Evolutionary conservation across 2,888 invertebrate genomes (phyloP), one percentile per base, ranked within the genome.

Genomic region (Hemaris fuciformis): DNA sequence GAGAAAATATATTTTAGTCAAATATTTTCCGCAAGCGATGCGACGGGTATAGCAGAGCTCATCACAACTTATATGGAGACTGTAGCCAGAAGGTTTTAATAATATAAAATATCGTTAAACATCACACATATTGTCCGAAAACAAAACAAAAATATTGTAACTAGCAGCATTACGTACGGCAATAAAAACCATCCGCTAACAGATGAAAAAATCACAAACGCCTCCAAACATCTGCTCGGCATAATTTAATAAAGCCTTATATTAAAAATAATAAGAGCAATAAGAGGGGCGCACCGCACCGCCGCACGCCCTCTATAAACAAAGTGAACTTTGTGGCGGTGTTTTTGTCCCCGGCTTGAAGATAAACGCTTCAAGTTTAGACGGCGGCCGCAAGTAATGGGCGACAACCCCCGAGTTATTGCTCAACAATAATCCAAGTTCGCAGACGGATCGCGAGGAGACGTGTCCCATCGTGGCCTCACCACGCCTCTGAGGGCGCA

Each of bases 361-460:
- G 64, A 65, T 57, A 64, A 66, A 69, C 61, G 67, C 20, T 42
- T 56, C 53, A 68, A 67, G 66, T 67, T 70, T 59, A 61, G 56
- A 60, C 64, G 59, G n/a, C n/a, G n/a, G n/a, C 31, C 41, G 58
- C 41, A 57, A 42, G 57, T 60, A 45, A 63, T 45, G 46, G 31
- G 45, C 34, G 57, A 23, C 38, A 22, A 34, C 22, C 34, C 57
- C 15, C 45, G 43, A 59, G 31, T 59, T 59, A 59, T 59, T 59
- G 31, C n/a, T 38, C 38, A n/a, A 22, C 31, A 45, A 31, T 59
- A 59, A 42, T 31, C 31, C 6, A 59, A 58, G 25, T 58, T 58
- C 41, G 18, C 25, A 42, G 25, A 13, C 7, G 10, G 34, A 56
- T n/a, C n/a, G n/a, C n/a, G 4, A 13, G 2, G 18, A 43, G 20